Evolutionary conservation across 1,140 invertebrate species (phyloP), one percentile per base, ranked within the genome.

Genomic region (Maconellicoccus hirsutus): DNA sequence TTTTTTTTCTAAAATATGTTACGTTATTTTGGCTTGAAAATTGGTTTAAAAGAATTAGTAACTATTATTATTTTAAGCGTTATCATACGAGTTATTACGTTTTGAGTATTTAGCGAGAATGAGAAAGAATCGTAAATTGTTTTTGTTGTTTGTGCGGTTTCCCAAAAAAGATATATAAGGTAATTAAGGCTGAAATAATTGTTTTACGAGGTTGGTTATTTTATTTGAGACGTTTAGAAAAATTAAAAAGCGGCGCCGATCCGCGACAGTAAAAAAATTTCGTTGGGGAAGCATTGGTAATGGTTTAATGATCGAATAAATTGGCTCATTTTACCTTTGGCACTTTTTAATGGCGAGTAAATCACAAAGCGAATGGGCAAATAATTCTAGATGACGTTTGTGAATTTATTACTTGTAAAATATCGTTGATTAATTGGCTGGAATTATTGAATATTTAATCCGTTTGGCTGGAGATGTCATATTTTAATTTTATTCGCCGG

Each of bases 1-100:
- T 66, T 66, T 66, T 66, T 23, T 66, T 66, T 66, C 22, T 66
- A 25, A 66, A 66, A 66, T 66, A 66, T 66, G 61, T 66, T 66
- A 66, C 61, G 61, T 66, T 66, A 26, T 66, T 66, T 66, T 66
- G 61, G 61, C 61, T 66, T 22, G 61, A 66, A 66, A 66, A 25
- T 66, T 4, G 61, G 61, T 66, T 66, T 66, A 66, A 66, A 25
- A 26, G 61, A 66, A 66, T 66, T 66, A 66, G 42, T 52, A 52
- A 16, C 61, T 26, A 23, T 66, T 23, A 26, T 26, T 4, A 16
- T 26, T 25, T 66, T 66, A 66, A 66, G 21, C 42, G 42, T 66
- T 66, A 66, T 26, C 22, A 23, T 66, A 8, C 61, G 61, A 23
- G 61, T 66, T 66, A 25, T 25, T 23, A 66, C 21, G 61, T 23